These are phyloP conservation scores for Diachasmimorpha longicaudata DNA, from an alignment of 1,140 invertebrate species.

Conservation along the genomic window DNA sequence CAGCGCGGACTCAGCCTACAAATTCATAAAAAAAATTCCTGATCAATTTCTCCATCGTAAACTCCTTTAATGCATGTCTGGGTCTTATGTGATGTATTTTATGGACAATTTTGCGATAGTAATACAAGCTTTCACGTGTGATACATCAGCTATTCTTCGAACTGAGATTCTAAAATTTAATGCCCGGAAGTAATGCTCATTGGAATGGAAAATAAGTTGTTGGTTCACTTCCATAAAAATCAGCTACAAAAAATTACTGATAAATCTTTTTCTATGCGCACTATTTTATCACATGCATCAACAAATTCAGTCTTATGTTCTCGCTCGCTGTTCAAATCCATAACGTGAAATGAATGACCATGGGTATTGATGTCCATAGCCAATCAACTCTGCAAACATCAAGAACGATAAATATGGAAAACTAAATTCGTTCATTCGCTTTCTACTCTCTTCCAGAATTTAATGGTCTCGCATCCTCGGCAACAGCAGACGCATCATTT, in stretches of 20 bases:
- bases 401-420: background rate
- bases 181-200: too few relatives aligned
- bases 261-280: too few relatives aligned
- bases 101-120: background rate
- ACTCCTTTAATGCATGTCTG: background rate
- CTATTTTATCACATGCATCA: background rate
- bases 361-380: background rate
- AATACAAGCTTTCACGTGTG: background rate
- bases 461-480: background rate
- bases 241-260: too few relatives aligned
- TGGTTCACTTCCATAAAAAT: too few relatives aligned
- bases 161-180: background rate
- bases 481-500: background rate
- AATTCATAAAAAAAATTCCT: background rate
- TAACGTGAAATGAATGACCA: background rate
- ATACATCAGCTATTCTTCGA: background rate
- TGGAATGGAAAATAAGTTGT: too few relatives aligned
- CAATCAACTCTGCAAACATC: background rate
- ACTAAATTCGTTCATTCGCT: background rate
- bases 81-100: background rate
- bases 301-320: background rate
- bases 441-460: background rate
- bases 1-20: background rate
- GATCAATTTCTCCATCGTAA: background rate
- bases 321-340: background rate